phyloP scores from a whole-genome alignment of 2,113 vertebrate genomes.

The Daboia siamensis region DNA sequence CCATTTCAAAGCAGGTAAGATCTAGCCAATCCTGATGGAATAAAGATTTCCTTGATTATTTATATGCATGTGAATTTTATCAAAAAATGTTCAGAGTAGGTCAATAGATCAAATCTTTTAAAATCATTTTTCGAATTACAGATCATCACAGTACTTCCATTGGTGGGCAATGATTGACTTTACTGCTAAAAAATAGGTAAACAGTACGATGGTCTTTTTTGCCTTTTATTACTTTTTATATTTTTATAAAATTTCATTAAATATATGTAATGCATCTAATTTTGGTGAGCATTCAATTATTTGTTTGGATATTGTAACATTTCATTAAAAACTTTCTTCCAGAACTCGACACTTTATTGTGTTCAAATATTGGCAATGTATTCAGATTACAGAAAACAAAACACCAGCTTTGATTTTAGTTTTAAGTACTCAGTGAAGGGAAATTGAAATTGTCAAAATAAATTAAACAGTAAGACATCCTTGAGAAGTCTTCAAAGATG shows the following conservation, averaged over 20 bases:
- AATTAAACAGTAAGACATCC: slow-evolving; percentile 10
- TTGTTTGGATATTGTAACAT: not conserved
- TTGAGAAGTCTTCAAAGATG: slow-evolving; percentile 18
- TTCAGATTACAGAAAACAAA: slow-evolving; percentile 5
- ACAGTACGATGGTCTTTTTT: not conserved
- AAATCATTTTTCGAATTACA: not conserved
- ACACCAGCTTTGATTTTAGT: slow-evolving; percentile 25
- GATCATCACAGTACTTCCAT: not conserved
- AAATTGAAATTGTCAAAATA: slow-evolving; percentile 19
- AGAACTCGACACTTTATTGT: not conserved
- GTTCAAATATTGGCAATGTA: not conserved
- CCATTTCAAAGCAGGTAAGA: not conserved
- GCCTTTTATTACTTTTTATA: not conserved
- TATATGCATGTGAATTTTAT: not conserved
- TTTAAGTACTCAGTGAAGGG: slow-evolving; percentile 17
- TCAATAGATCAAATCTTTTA: not conserved
- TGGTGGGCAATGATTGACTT: not conserved
- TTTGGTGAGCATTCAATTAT: not conserved
- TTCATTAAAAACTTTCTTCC: not conserved
- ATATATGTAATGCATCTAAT: not conserved
- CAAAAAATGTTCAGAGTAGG: not conserved
- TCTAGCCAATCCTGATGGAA: not conserved
- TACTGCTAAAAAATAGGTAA: not conserved
- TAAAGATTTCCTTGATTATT: not conserved
- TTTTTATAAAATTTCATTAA: not conserved